A percentile compares a stretch with the other conserved stretches of the same genome.
Evolutionary conservation across 2,888 invertebrate species (phyloP).

Genomic region (Villa cingulata): DNA sequence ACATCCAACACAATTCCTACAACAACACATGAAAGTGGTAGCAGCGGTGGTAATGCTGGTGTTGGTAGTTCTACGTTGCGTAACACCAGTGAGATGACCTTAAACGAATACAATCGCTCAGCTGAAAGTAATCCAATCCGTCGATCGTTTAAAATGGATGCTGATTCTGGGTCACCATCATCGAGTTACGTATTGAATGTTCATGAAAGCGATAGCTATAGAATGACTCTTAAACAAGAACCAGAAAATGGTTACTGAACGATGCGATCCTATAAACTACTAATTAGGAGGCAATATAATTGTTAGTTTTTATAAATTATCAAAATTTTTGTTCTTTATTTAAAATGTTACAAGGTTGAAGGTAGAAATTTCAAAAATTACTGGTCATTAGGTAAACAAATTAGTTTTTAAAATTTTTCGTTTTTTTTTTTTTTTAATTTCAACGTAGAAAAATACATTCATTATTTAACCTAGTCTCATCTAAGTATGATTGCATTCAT

Average conservation of each 20-base stretch:
- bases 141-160: slow-evolving; percentile 27
- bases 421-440: too few relatives aligned
- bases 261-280: too few relatives aligned
- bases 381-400: neutral
- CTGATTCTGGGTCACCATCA: slow-evolving; percentile 23
- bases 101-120: slow-evolving; percentile 33
- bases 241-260: slow-evolving; percentile 33
- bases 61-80: too few relatives aligned
- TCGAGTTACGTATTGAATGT: slow-evolving; percentile 14
- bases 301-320: too few relatives aligned
- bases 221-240: slow-evolving; percentile 34
- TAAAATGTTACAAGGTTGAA: neutral
- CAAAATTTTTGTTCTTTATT: neutral
- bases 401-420: too few relatives aligned
- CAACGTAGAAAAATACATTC: too few relatives aligned
- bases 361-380: neutral
- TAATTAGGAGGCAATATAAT: too few relatives aligned
- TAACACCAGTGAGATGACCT: slow-evolving; percentile 31
- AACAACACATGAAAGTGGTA: slow-evolving; percentile 13
- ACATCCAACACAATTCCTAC: slow-evolving; percentile 2
- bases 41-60: slow-evolving; percentile 3
- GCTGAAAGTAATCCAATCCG: slow-evolving; percentile 21
- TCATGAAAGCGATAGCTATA: slow-evolving; percentile 27
- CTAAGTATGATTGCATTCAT: too few relatives aligned
- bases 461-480: too few relatives aligned